Base-by-base conservation (phyloP, 1,140 invertebrate genomes). In the Pararge aegeria region DNA sequence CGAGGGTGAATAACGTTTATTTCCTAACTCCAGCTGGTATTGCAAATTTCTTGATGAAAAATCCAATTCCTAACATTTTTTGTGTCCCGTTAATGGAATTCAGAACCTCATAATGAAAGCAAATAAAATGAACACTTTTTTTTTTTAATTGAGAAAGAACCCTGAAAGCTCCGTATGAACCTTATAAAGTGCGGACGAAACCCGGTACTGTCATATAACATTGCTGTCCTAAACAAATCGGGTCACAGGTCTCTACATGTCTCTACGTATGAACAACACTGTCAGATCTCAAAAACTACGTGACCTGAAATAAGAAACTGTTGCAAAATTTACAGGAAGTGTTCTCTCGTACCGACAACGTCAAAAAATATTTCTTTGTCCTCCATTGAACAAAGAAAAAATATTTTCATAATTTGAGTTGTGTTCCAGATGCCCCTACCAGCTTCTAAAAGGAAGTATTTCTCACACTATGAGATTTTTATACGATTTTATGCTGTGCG, bases 321-420 rank as follows among this genome's bases (percentile, higher is more conserved):
- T 42, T 42, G 38, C 38, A 42, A 42, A 42, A 42, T 42, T 18
- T 42, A 42, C 38, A 42, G 38, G 38, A 42, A 42, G 38, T 42
- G 38, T 42, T 42, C 38, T 42, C 38, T 42, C 38, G 12, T 42
- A 42, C 38, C 16, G 38, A 42, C 38, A 42, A 42, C 38, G 38
- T 42, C 38, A 18, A 42, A 42, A 42, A 42, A 42, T 34, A 42
- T 42, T 42, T 42, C 38, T 42, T 42, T 42, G 38, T 42, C 38
- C 38, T 42, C 38, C 9, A 16, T 42, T 42, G 38, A 42, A 42
- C 38, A 42, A 42, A 42, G 38, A 42, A 42, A 42, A 42, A 42
- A 42, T 16, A 42, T 34, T 34, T 34, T 42, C 38, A 18, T 42
- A 42, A 42, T 42, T 42, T 42, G 38, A 42, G 5, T 42, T 42